Percentiles rank a stretch among this genome's conserved stretches.
Conservation (phyloP, 2,113 vertebrate species). For the Hypocryptadius cinnamomeus region DNA sequence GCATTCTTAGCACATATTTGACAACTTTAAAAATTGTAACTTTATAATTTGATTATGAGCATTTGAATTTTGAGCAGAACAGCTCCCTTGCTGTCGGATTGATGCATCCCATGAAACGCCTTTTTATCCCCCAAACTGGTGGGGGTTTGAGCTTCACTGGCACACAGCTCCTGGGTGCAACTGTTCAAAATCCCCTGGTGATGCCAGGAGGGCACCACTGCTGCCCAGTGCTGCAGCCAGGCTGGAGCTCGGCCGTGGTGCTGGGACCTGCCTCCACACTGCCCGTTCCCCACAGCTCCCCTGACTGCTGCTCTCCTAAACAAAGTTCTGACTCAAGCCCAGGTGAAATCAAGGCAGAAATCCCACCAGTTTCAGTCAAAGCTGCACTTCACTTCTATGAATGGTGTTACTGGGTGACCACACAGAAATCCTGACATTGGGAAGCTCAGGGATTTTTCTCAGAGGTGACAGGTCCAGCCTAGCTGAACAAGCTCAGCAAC, state of each 20-base stretch:
- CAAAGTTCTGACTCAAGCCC: neutral
- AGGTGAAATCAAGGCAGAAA: neutral
- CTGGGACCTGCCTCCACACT: neutral
- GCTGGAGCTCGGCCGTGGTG: accelerated
- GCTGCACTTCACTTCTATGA: neutral
- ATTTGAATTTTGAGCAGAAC: neutral
- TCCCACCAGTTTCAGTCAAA: neutral
- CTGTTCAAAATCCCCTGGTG: neutral
- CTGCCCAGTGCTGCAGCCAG: neutral
- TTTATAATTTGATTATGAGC: neutral
- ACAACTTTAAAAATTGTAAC: conserved; percentile 27
- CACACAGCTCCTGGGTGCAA: neutral
- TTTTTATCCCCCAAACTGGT: neutral
- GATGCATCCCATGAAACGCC: neutral
- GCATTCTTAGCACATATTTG: conserved; percentile 52
- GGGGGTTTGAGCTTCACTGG: neutral
- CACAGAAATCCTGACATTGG: neutral
- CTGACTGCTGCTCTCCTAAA: neutral
- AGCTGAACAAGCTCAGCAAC: neutral
- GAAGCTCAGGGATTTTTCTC: neutral
- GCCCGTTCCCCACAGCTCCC: neutral
- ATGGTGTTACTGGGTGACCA: neutral
- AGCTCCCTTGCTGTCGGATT: neutral
- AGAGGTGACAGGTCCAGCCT: neutral
- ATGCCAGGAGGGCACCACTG: neutral